These are phyloP conservation scores for Ctenomys sociabilis DNA, from an alignment of 2,113 vertebrate species.

Conservation along the genomic window DNA sequence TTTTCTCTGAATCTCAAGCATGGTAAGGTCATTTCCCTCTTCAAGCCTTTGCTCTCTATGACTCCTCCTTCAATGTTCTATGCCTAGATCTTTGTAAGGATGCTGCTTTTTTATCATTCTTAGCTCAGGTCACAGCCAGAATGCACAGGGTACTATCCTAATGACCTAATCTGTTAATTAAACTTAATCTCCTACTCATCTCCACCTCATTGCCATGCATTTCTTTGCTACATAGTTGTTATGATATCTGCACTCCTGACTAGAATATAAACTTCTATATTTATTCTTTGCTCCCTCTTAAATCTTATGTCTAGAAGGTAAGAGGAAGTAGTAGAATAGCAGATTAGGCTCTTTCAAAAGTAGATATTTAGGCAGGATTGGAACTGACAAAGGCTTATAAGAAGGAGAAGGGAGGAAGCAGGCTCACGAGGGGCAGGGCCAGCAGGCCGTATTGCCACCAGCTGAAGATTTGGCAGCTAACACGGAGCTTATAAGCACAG, in stretches of 20 bases:
- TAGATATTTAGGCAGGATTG: not conserved
- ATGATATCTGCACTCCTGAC: not conserved
- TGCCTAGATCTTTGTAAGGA: not conserved
- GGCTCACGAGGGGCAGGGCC: too few relatives aligned
- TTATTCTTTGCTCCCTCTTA: not conserved
- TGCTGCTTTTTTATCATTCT: not conserved
- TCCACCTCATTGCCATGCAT: not conserved
- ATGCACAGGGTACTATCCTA: not conserved
- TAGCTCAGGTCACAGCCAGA: not conserved
- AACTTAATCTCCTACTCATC: not conserved
- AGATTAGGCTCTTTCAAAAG: not conserved
- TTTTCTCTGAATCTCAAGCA: not conserved
- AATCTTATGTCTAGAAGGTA: not conserved
- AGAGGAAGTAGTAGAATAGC: not conserved
- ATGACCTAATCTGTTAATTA: not conserved
- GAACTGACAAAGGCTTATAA: not conserved
- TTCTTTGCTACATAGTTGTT: not conserved
- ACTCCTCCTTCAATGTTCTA: not conserved
- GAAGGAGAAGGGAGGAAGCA: not conserved
- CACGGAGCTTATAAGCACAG: not conserved
- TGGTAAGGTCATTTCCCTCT: not conserved
- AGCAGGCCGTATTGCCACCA: rapidly evolving
- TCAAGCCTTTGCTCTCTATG: not conserved
- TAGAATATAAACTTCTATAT: not conserved
- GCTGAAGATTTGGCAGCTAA: not conserved